Percentiles rank a stretch among this genome's conserved stretches.
Conservation (phyloP, 2,888 invertebrate species). For the Netelia fuscicornis region DNA sequence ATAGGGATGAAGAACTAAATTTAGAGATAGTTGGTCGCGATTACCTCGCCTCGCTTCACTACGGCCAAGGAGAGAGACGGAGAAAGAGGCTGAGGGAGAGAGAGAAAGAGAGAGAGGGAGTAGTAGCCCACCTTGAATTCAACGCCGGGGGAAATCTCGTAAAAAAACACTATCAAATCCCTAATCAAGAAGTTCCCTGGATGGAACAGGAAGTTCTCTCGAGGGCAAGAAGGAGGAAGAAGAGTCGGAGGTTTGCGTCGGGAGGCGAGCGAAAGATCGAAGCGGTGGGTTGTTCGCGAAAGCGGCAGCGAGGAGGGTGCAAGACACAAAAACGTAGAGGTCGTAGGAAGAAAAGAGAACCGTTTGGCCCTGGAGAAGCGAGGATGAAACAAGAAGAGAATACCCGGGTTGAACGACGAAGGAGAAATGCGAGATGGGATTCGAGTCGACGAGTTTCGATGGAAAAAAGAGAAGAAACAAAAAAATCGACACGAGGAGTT, state of each 20-base stretch:
- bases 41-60: constrained; percentile 69
- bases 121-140: constrained; percentile 69
- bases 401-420: constrained; percentile 47
- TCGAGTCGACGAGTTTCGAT: constrained; percentile 48
- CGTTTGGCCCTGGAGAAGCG: constrained; percentile 16
- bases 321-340: constrained; percentile 31
- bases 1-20: constrained; percentile 70
- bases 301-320: constrained; percentile 37
- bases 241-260: constrained; percentile 26
- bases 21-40: constrained; percentile 77
- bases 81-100: neutral
- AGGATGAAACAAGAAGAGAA: constrained; percentile 31
- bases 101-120: neutral
- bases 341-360: constrained; percentile 54
- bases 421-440: constrained; percentile 61
- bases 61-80: constrained; percentile 16
- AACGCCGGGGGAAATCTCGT: constrained; percentile 71
- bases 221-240: constrained; percentile 45
- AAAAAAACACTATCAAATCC: constrained; percentile 78
- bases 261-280: constrained; percentile 57
- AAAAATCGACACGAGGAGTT: too few relatives aligned
- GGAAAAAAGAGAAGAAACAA: neutral
- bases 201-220: constrained; percentile 73
- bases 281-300: constrained; percentile 60
- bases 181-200: constrained; percentile 78